Percentiles rank a stretch among this genome's conserved stretches.
phyloP scores from a whole-genome alignment of 2,797 vertebrate species.

The Danio jaintianensis region DNA sequence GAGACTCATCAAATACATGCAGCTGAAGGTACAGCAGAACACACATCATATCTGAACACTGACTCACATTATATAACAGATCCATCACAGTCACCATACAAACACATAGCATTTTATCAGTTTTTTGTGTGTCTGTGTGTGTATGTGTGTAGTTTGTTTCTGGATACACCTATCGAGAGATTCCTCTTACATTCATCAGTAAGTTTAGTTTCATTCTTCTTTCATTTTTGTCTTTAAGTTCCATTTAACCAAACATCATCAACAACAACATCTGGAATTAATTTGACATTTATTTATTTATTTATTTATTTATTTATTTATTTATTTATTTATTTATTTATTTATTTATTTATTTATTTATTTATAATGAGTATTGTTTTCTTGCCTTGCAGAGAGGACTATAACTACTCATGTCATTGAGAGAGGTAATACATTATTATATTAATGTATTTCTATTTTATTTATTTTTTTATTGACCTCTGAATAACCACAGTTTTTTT shows the following conservation, averaged over 20 bases:
- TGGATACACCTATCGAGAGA: conserved; percentile 87
- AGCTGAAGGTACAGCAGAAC: conserved; percentile 86
- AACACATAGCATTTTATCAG: not conserved
- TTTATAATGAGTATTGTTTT: not conserved
- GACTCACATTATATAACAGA: not conserved
- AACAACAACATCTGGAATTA: not conserved
- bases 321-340: too few relatives aligned
- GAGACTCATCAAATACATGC: conserved; percentile 92
- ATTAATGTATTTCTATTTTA: not conserved
- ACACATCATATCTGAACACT: not conserved
- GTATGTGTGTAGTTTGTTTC: conserved; percentile 81
- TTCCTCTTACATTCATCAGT: conserved; percentile 92
- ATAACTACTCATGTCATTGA: conserved; percentile 68
- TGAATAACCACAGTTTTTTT: not conserved
- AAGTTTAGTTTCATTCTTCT: conserved; percentile 73
- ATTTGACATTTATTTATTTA: too few relatives aligned
- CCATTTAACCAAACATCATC: not conserved
- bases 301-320: too few relatives aligned
- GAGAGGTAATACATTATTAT: conserved; percentile 67
- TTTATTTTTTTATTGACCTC: not conserved
- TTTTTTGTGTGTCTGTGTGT: not conserved
- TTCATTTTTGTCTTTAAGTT: not conserved
- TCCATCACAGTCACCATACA: not conserved
- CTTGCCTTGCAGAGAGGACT: conserved; percentile 68
- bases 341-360: too few relatives aligned